A percentile compares a stretch with the other conserved stretches of the same genome.
phyloP scores from a whole-genome alignment of 2,888 invertebrate species.

The Melangyna quadrimaculata region DNA sequence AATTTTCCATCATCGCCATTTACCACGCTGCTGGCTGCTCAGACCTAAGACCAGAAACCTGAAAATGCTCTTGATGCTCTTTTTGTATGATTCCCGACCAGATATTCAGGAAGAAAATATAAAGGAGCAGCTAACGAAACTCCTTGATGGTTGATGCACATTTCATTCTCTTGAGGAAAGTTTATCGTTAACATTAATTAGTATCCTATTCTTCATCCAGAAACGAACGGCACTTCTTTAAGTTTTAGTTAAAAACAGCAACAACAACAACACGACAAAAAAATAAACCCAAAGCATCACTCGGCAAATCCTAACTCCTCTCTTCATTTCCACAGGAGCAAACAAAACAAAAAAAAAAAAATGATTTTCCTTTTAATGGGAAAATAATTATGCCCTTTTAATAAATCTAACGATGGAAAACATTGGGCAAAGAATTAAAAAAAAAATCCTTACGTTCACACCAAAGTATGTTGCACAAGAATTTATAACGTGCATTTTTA shows the following conservation, averaged over 20 bases:
- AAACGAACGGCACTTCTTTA: conserved; percentile 13
- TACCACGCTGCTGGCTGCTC: neutral
- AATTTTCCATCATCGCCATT: conserved; percentile 19
- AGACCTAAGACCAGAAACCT: neutral
- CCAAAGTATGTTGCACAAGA: conserved; percentile 43
- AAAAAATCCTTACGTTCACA: neutral
- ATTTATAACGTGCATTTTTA: conserved; percentile 28
- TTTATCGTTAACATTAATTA: conserved; percentile 67
- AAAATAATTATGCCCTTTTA: conserved; percentile 54
- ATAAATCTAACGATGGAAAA: conserved; percentile 27
- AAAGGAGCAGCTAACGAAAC: conserved; percentile 5
- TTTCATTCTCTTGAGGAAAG: conserved; percentile 42
- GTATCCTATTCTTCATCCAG: conserved; percentile 29
- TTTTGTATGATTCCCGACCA: neutral
- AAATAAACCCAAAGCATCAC: neutral
- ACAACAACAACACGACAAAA: neutral
- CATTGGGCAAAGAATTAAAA: neutral
- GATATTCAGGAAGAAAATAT: neutral
- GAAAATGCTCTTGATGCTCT: neutral
- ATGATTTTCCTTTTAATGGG: conserved; percentile 26
- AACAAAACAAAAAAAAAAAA: neutral
- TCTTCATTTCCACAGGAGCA: neutral
- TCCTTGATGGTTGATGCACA: conserved; percentile 43
- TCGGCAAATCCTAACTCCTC: neutral
- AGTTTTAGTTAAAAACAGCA: conserved; percentile 7